Base-by-base conservation (phyloP, 2,888 invertebrate genomes). In the Lasiommata megera region DNA sequence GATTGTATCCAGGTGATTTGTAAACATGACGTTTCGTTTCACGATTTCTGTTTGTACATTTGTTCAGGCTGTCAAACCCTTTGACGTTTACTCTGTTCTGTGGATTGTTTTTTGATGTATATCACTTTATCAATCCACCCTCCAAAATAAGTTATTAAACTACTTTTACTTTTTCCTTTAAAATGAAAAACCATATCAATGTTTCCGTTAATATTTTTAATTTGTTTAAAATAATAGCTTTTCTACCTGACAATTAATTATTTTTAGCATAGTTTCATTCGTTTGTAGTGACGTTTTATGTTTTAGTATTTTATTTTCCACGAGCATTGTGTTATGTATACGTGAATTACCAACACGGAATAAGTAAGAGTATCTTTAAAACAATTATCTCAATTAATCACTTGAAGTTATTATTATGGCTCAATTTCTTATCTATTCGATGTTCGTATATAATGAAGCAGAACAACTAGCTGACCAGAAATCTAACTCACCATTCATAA, bases 221-320 rank as follows among this genome's bases (percentile, higher is more conserved):
- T 37, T 28, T 52, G 28, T 58, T 34, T 56, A 63, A 58, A 64
- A 61, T 54, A 59, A 73, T 77, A 76, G 77, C 74, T 76, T 80
- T 79, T 84, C 83, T 86, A 85, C 77, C 76, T 76, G 87, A 85
- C 83, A 85, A 84, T 84, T 84, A 82, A 56, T 58, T 12, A 46
- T 46, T 40, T 76, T 78, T 71, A 80, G 79, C 65, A 71, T 67
- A 56, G 62, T 56, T 61, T 62, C 54, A 74, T 71, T 70, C 70
- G 14, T 44, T 44, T 44, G 44, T 44, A 44, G 29, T 67, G 56
- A 64, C 61, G 66, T 64, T 67, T 63, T 61, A 69, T 63, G 63
- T 50, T 56, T 46, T 51, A 18, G 23, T 52, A 29, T 55, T 51
- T 50, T 58, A 54, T 29, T 54, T 29, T 43, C n/a, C 11, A 36